Evolutionary conservation across 2,113 vertebrate species (phyloP), one percentile per base, ranked within the genome.

Genomic region (Camelus dromedarius): DNA sequence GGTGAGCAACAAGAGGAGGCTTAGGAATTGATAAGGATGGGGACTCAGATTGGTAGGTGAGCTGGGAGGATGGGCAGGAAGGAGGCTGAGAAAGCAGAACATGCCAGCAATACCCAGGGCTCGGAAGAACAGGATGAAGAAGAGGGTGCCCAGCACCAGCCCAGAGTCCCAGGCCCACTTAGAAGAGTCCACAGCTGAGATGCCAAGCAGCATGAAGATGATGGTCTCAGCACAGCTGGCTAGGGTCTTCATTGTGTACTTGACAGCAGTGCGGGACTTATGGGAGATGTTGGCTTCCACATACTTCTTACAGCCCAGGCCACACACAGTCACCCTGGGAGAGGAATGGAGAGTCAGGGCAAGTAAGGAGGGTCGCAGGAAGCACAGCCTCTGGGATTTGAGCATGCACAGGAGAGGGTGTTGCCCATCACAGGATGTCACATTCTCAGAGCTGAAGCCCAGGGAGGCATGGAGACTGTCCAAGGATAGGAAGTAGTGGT

Each of bases 261-360:
- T 99, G 93, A 99, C 99, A 0, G 99, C 99, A 42, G 99, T 99
- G 89, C 99, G 99, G 64, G 99, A 99, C 96, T 99, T 99, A 98
- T 99, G 99, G 79, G 99, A 99, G 92, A 99, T 99, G 98, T 99
- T 99, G 96, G 99, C 99, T 98, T 99, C 99, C 97, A 99, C 99
- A 0, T 99, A 99, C 93, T 99, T 99, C 97, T 99, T 99, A 97
- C 99, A 99, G 83, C 99, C 99, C 92, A 99, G 99, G 54, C 99
- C 99, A 95, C 99, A 99, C 98, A 99, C 99, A 20, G 99, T 99
- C 98, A 99, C 99, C 54, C 99, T 99, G 97, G 75, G 62, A 84
- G 64, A 92, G 69, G 66, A 75, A 89, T 11, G 28, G 60, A 94
- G 70, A 95, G 48, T 93, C 3, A 89, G 24, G 16, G 18, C 22